Evolutionary conservation across 2,888 invertebrate genomes (phyloP).

Genomic region (Ennomos erosarius): DNA sequence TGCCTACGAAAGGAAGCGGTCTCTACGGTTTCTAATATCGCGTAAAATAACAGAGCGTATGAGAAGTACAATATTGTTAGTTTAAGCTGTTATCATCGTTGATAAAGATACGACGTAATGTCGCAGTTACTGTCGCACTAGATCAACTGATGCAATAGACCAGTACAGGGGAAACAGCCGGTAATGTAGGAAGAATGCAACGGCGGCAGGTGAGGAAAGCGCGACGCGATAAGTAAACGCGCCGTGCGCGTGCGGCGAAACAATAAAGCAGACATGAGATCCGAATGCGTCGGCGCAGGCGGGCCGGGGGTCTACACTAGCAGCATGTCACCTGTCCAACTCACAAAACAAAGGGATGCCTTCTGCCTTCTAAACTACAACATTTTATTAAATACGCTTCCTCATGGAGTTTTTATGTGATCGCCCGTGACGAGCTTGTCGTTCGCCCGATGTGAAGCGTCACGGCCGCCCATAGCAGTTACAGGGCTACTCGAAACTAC

Average conservation of each 20-base stretch:
- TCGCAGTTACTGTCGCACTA: slow-evolving; percentile 27
- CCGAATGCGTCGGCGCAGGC: slow-evolving; percentile 47
- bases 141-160: slow-evolving; percentile 18
- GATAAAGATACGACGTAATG: slow-evolving; percentile 22
- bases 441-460: too few species aligned
- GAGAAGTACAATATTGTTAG: slow-evolving; percentile 84
- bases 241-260: slow-evolving; percentile 48
- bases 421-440: too few species aligned
- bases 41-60: slow-evolving; percentile 54
- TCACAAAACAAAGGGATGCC: slow-evolving; percentile 35
- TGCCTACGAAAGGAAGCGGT: slow-evolving; percentile 44
- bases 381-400: slow-evolving; percentile 5
- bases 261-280: slow-evolving; percentile 57
- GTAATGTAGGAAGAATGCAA: slow-evolving; percentile 19
- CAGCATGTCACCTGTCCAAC: slow-evolving; percentile 38
- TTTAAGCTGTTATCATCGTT: slow-evolving; percentile 44
- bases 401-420: too few species aligned
- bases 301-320: slow-evolving; percentile 28
- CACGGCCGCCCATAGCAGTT: too few species aligned
- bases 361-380: slow-evolving; percentile 9
- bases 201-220: slow-evolving; percentile 53
- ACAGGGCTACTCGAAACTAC: too few species aligned
- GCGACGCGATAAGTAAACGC: slow-evolving; percentile 47
- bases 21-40: slow-evolving; percentile 32
- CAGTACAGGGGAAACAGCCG: neutral